phyloP scores from a whole-genome alignment of 2,888 invertebrate genomes.

The Andrena bicolor region DNA sequence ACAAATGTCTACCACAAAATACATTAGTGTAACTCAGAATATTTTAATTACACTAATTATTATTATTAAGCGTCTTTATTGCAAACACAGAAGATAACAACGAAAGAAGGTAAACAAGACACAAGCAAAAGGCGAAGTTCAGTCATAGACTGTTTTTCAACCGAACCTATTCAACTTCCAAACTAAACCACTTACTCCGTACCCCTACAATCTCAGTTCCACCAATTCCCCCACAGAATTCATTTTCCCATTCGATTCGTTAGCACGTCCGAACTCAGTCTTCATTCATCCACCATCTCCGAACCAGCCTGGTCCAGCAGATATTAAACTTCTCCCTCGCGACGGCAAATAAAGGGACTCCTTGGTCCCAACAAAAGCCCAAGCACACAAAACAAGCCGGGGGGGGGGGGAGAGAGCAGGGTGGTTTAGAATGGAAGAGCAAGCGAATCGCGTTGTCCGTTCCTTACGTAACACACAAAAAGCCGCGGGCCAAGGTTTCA shows the following conservation, averaged over 20 bases:
- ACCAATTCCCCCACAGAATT: background rate
- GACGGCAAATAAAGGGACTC: background rate
- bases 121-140: no score
- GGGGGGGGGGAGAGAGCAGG: background rate
- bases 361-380: constrained; percentile 16
- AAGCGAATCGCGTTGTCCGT: background rate
- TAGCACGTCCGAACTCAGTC: background rate
- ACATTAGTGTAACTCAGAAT: no score
- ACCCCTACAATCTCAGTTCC: background rate
- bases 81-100: no score
- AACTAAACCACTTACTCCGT: no score
- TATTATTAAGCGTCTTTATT: no score
- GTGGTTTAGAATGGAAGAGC: background rate
- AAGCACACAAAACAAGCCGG: constrained; percentile 6
- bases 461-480: constrained; percentile 14
- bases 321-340: constrained; percentile 2
- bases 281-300: background rate
- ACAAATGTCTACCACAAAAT: no score
- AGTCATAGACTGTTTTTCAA: no score
- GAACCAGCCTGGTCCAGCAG: background rate
- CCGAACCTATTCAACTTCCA: no score
- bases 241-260: background rate
- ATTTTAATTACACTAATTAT: no score
- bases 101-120: no score
- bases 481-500: background rate